Conservation (phyloP, 2,888 invertebrate genomes). For the Sericinus montela region DNA sequence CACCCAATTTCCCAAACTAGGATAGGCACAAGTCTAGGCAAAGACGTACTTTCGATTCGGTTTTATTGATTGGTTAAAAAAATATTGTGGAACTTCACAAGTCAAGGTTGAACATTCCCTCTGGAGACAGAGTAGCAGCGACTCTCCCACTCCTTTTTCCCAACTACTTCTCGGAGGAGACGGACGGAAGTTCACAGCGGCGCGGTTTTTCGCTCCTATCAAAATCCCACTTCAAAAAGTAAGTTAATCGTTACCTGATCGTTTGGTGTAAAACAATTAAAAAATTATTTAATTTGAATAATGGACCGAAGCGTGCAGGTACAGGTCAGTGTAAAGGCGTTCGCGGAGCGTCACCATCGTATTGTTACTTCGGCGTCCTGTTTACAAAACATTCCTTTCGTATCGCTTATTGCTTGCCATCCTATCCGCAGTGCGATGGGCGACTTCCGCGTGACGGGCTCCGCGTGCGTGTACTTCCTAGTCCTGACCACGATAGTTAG, state of each 20-base stretch:
- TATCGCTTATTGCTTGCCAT: not conserved
- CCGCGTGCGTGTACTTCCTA: constrained; percentile 37
- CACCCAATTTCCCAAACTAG: too few species aligned
- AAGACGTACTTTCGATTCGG: too few species aligned
- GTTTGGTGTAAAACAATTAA: constrained; percentile 1
- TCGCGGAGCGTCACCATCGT: constrained; percentile 19
- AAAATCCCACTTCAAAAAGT: too few species aligned
- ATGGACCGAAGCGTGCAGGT: not conserved
- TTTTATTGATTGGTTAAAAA: too few species aligned
- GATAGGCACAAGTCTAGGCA: too few species aligned
- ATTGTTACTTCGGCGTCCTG: constrained; percentile 16
- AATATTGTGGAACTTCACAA: too few species aligned
- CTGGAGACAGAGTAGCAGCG: too few species aligned
- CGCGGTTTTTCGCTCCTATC: too few species aligned
- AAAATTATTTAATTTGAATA: not conserved
- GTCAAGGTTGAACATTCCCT: too few species aligned
- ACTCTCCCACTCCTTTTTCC: too few species aligned
- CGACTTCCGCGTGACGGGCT: constrained; percentile 47
- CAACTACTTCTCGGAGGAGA: too few species aligned
- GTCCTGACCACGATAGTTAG: constrained; percentile 42
- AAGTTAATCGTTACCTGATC: not conserved
- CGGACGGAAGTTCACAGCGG: too few species aligned
- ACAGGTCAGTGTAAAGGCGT: constrained; percentile 28
- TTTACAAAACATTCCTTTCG: constrained; percentile 23
- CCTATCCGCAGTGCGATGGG: constrained; percentile 42